phyloP scores from a whole-genome alignment of 2,888 invertebrate genomes.

The Epirrhoe alternata region DNA sequence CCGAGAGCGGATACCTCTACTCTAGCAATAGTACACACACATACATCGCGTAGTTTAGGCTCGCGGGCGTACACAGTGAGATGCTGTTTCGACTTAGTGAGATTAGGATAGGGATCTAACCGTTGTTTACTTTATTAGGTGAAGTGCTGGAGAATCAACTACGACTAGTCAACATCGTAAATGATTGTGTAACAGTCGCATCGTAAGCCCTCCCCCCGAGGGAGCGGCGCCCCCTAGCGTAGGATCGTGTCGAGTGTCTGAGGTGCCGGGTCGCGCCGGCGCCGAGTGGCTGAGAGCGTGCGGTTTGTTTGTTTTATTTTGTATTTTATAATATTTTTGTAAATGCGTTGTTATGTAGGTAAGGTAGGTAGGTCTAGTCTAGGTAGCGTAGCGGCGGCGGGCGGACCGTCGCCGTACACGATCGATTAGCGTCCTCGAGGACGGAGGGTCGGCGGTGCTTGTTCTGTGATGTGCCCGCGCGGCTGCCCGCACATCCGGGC shows the following conservation, averaged over 20 bases:
- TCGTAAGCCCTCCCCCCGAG: background rate
- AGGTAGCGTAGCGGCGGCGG: conserved; percentile 48
- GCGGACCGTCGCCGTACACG: conserved; percentile 35
- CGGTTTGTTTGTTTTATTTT: conserved; percentile 29
- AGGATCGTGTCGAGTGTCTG: background rate
- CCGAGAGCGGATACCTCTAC: background rate
- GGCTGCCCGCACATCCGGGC: background rate
- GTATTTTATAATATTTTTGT: conserved; percentile 42
- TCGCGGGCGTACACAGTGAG: conserved; percentile 54
- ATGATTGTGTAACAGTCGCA: conserved; percentile 13
- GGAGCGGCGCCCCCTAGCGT: background rate
- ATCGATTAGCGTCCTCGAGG: conserved; percentile 52
- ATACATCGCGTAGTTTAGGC: conserved; percentile 21
- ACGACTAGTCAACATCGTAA: conserved; percentile 28
- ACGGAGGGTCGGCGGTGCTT: conserved; percentile 65
- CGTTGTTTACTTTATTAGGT: conserved; percentile 32
- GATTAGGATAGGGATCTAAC: conserved; percentile 50
- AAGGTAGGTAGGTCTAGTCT: too few species aligned
- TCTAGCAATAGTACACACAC: conserved; percentile 14
- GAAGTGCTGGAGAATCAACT: conserved; percentile 18
- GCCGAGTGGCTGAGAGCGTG: background rate
- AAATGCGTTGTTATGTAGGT: conserved; percentile 49
- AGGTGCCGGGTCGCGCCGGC: background rate
- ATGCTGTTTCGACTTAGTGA: conserved; percentile 64
- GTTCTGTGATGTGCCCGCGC: conserved; percentile 29